Conservation (phyloP, 2,113 vertebrate genomes). For the Myrmecophaga tridactyla region DNA sequence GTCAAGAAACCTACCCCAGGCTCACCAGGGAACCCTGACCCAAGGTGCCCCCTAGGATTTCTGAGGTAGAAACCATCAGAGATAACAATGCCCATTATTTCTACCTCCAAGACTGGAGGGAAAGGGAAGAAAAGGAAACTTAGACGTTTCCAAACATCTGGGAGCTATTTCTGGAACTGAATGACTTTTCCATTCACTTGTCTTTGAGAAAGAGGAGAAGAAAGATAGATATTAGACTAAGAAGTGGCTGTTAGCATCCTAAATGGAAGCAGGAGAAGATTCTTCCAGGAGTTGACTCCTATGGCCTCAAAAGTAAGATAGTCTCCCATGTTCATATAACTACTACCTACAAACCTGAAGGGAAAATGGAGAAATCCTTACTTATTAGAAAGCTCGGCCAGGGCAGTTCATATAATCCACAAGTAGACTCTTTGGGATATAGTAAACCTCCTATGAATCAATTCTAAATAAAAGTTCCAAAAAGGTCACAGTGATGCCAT, state of each 20-base stretch:
- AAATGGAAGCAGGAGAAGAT: constrained; percentile 20
- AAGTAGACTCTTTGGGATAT: constrained; percentile 36
- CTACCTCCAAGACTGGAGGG: constrained; percentile 42
- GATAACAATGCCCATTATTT: constrained; percentile 1
- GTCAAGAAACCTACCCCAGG: background rate
- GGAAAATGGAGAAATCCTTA: constrained; percentile 47
- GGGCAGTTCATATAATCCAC: constrained; percentile 10
- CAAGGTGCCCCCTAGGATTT: background rate
- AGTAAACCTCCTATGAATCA: constrained; percentile 46
- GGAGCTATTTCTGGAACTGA: constrained; percentile 68
- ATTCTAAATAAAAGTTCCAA: constrained; percentile 27
- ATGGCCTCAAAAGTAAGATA: background rate
- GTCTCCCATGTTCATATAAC: background rate
- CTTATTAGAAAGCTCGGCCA: constrained; percentile 27
- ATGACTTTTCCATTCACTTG: constrained; percentile 70
- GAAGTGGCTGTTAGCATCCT: background rate
- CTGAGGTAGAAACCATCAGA: constrained; percentile 14
- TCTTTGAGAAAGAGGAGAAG: background rate
- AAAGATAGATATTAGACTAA: constrained; percentile 14
- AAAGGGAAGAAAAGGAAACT: constrained; percentile 65
- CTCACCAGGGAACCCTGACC: background rate
- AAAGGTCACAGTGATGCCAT: constrained; percentile 20
- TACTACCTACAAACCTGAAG: background rate
- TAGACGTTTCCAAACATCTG: constrained; percentile 63
- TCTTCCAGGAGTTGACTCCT: background rate